phyloP scores from a whole-genome alignment of 2,797 vertebrate genomes.

The Siniperca obscura region DNA sequence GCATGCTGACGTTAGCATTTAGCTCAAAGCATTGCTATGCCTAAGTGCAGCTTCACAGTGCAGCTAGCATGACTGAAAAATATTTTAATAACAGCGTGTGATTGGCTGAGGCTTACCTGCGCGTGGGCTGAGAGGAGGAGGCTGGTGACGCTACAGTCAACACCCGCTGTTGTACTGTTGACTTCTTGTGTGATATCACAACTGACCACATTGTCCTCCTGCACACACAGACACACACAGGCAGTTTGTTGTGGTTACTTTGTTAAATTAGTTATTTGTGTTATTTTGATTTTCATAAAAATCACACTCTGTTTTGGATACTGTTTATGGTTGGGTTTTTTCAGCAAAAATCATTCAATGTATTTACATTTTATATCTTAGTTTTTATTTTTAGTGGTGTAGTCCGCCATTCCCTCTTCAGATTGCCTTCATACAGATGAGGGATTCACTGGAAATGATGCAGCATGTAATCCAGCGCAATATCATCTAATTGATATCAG shows the following conservation, averaged over 20 bases:
- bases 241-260: neutral
- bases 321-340: neutral
- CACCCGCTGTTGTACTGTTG: conserved; percentile 75
- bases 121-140: conserved; percentile 87
- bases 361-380: neutral
- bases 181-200: conserved; percentile 88
- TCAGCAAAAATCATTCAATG: neutral
- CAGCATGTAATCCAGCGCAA: no score
- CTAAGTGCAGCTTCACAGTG: neutral
- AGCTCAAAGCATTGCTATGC: neutral
- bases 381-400: no score
- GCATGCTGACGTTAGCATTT: neutral
- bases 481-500: no score
- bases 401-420: no score
- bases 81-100: neutral
- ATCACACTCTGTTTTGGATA: neutral
- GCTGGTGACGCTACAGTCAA: conserved; percentile 89
- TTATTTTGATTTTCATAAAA: neutral
- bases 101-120: conserved; percentile 80
- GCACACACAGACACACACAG: conserved; percentile 45
- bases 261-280: neutral
- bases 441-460: no score
- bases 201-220: conserved; percentile 90
- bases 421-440: no score
- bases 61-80: neutral